phyloP scores from a whole-genome alignment of 1,140 invertebrate genomes.

The Neelides sp. region DNA sequence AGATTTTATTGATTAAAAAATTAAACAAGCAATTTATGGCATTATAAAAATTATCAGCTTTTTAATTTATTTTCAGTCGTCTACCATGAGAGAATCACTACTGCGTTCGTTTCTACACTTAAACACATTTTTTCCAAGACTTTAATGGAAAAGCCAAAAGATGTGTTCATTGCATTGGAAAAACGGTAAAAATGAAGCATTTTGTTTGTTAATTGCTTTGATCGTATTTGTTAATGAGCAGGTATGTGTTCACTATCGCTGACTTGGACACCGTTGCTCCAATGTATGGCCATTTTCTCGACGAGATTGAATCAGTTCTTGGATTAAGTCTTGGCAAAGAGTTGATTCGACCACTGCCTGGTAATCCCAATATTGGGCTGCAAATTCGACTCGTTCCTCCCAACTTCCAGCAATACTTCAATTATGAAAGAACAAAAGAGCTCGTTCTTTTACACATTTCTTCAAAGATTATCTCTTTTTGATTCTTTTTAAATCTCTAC shows the following conservation, averaged over 20 bases:
- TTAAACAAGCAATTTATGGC: not conserved
- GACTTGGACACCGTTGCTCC: conserved; percentile 67
- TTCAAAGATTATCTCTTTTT: not conserved
- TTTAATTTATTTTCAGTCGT: conserved; percentile 50
- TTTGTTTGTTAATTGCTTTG: not conserved
- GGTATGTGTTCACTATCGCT: conserved; percentile 64
- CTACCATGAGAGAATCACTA: conserved; percentile 71
- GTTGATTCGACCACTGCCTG: conserved; percentile 7
- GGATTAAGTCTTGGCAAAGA: conserved; percentile 31
- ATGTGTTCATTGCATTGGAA: conserved; percentile 64
- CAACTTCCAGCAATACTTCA: conserved; percentile 63
- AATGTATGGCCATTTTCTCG: conserved; percentile 68
- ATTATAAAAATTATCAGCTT: not conserved
- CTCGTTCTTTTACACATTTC: conserved; percentile 44
- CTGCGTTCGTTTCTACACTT: conserved; percentile 62
- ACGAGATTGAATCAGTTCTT: conserved; percentile 41
- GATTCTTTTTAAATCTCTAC: not conserved
- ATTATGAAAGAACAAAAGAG: conserved; percentile 62
- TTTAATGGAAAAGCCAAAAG: conserved; percentile 40
- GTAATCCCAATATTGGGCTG: conserved; percentile 18
- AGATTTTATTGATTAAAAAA: not conserved
- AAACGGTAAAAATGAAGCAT: conserved; percentile 46
- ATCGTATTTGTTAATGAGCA: conserved; percentile 28
- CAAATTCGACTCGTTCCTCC: conserved; percentile 41
- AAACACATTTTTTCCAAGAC: conserved; percentile 49